Evolutionary conservation across 2,888 invertebrate species (phyloP).

Genomic region (Conus canariensis): DNA sequence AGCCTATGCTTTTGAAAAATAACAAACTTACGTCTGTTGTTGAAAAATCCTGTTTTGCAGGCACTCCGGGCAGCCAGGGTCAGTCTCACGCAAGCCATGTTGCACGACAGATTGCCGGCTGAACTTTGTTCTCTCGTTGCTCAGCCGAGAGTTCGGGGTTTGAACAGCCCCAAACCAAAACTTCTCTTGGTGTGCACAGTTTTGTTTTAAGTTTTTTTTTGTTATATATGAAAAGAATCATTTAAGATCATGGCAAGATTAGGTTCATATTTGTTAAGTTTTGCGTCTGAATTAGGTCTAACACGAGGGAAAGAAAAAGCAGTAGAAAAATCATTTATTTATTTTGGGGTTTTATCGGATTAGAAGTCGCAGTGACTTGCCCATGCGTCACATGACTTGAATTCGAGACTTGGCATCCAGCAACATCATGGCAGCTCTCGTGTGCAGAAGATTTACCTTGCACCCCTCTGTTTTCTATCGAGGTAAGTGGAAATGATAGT

Average conservation of each 20-base stretch:
- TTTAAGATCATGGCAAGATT: neutral
- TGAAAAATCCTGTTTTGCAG: slow-evolving; percentile 21
- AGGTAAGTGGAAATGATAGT: neutral
- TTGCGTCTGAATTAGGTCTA: too few relatives aligned
- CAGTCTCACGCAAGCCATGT: slow-evolving; percentile 63
- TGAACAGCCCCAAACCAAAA: slow-evolving; percentile 9
- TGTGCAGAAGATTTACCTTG: slow-evolving; percentile 38
- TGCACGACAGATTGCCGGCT: slow-evolving; percentile 48
- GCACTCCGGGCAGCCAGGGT: slow-evolving; percentile 49
- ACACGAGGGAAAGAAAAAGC: too few relatives aligned
- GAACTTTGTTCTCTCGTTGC: slow-evolving; percentile 65
- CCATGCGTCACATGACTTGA: slow-evolving; percentile 6
- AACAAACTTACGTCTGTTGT: slow-evolving; percentile 36
- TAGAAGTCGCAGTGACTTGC: neutral
- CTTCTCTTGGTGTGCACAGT: neutral
- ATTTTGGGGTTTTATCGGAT: too few relatives aligned
- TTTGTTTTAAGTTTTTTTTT: too few relatives aligned
- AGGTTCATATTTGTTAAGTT: too few relatives aligned
- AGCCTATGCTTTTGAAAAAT: neutral
- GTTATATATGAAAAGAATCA: too few relatives aligned
- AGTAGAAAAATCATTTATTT: too few relatives aligned
- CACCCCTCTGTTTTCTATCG: slow-evolving; percentile 26
- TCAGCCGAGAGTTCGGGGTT: neutral
- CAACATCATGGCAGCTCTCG: slow-evolving; percentile 50
- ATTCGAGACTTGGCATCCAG: neutral